A percentile compares a stretch with the other conserved stretches of the same genome.
Evolutionary conservation across 2,888 invertebrate genomes (phyloP).

Genomic region (Nomada fabriciana): DNA sequence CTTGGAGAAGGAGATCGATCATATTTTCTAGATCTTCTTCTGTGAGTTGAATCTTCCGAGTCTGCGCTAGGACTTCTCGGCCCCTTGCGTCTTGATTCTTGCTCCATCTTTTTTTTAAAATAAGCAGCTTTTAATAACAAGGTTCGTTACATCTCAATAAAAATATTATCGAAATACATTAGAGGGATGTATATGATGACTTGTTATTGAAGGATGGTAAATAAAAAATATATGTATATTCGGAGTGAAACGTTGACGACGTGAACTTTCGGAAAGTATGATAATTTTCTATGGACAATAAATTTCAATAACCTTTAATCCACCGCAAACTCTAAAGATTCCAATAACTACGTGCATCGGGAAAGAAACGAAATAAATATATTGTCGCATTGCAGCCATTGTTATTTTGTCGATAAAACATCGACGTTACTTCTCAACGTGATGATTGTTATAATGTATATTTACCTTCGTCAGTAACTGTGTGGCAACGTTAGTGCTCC

Average conservation of each 20-base stretch:
- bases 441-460: neutral
- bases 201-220: neutral
- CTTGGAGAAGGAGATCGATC: constrained; percentile 81
- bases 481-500: constrained; percentile 7
- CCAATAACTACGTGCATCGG: neutral
- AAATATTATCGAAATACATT: neutral
- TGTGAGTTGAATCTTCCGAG: constrained; percentile 80
- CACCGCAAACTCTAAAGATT: neutral
- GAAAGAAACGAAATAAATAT: constrained; percentile 30
- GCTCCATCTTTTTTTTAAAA: constrained; percentile 69
- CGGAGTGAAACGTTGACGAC: neutral
- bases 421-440: constrained; percentile 7
- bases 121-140: neutral
- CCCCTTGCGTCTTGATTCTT: constrained; percentile 78
- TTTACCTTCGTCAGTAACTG: constrained; percentile 39
- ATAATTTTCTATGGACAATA: neutral
- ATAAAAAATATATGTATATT: neutral
- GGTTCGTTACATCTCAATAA: neutral
- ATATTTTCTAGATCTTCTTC: constrained; percentile 80
- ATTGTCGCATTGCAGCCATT: constrained; percentile 69
- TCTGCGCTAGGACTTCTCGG: constrained; percentile 81
- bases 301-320: neutral
- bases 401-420: constrained; percentile 43
- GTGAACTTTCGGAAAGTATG: neutral
- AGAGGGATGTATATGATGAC: neutral